These are phyloP conservation scores for Catostomus latipinnis DNA, from an alignment of 2,797 vertebrate species.

Conservation along the genomic window DNA sequence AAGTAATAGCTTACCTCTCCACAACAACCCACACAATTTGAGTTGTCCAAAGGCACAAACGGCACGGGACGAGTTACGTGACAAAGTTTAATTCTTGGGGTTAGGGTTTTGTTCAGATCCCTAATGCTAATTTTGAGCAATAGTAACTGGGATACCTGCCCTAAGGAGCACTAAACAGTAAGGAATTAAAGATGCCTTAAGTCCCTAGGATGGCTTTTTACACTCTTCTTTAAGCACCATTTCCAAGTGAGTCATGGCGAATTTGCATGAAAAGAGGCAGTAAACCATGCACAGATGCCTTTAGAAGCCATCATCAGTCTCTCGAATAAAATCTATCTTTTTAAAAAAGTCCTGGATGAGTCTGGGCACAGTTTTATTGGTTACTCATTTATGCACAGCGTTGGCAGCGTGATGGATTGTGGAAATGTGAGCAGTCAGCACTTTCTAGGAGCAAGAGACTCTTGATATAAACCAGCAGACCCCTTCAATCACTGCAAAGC, in stretches of 20 bases:
- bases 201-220: background rate
- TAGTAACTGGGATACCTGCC: too few species aligned
- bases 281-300: background rate
- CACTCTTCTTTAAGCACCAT: background rate
- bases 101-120: too few species aligned
- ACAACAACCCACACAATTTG: too few species aligned
- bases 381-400: background rate
- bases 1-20: too few species aligned
- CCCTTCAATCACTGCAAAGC: constrained; percentile 13
- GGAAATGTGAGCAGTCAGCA: background rate
- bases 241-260: constrained; percentile 32
- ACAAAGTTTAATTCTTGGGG: too few species aligned
- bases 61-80: too few species aligned
- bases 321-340: background rate
- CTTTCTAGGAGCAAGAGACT: background rate
- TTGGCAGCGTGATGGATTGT: background rate
- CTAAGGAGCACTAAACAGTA: too few species aligned
- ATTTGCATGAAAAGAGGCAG: background rate
- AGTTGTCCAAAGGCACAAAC: too few species aligned
- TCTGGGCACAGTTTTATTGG: constrained; percentile 5
- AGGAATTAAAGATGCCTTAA: background rate
- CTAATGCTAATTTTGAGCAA: too few species aligned
- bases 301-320: background rate
- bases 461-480: constrained; percentile 13
- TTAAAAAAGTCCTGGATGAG: background rate